Percentiles rank a stretch among this genome's conserved stretches.
Conservation (phyloP, 23 tunicate genomes). For the Trididemnum clinides region DNA sequence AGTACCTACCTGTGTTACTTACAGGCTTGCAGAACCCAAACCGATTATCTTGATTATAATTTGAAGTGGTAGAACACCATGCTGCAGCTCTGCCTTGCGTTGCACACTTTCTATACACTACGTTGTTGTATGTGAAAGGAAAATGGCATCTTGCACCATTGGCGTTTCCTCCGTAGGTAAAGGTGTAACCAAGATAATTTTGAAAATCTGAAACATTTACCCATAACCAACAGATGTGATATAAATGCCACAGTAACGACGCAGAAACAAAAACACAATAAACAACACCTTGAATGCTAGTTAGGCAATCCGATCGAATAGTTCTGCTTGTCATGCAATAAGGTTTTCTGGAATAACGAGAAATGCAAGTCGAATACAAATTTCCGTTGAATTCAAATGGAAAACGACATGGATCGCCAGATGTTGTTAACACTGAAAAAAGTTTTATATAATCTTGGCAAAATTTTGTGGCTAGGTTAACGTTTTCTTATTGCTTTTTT, state of each 20-base stretch:
- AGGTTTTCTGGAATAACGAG: neutral
- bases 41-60: conserved; percentile 52
- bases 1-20: neutral
- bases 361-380: conserved; percentile 57
- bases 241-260: neutral
- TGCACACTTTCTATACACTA: conserved; percentile 43
- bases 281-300: neutral
- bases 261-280: neutral
- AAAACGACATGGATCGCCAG: conserved; percentile 58
- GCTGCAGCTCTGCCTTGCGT: conserved; percentile 1
- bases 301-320: neutral
- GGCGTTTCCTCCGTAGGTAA: conserved; percentile 61
- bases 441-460: neutral
- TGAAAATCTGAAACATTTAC: conserved; percentile 32
- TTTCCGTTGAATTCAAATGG: conserved; percentile 54
- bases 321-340: conserved; percentile 13
- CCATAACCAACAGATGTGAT: neutral
- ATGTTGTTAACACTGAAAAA: conserved; percentile 44
- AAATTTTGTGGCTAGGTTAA: neutral
- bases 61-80: conserved; percentile 82
- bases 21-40: conserved; percentile 58
- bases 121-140: conserved; percentile 54
- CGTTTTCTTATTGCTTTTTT: too few species aligned
- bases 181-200: conserved; percentile 53
- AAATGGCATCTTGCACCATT: conserved; percentile 80